Percentiles rank a stretch among this genome's conserved stretches.
Evolutionary conservation across 2,888 invertebrate species (phyloP).

Genomic region (Spodoptera exigua): DNA sequence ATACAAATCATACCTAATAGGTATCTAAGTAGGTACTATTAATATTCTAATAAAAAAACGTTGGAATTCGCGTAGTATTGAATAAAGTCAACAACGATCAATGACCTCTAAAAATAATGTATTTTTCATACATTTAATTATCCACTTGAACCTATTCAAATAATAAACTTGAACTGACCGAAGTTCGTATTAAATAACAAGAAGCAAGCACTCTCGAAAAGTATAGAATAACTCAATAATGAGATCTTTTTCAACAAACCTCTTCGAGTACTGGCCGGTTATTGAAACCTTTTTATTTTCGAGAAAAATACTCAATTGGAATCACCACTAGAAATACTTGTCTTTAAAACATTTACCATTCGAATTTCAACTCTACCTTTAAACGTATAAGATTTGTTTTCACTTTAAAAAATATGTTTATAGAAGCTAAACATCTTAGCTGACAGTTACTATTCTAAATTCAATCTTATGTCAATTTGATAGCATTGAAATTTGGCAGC

Average conservation of each 20-base stretch:
- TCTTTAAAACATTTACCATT: constrained; percentile 55
- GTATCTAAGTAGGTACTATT: too few relatives aligned
- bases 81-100: constrained; percentile 25
- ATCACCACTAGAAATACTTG: constrained; percentile 56
- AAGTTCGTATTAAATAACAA: constrained; percentile 37
- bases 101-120: constrained; percentile 18
- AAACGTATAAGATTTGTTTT: background rate
- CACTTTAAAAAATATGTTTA: constrained; percentile 6
- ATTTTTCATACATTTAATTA: constrained; percentile 41
- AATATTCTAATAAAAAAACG: background rate
- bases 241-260: constrained; percentile 58
- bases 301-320: constrained; percentile 68
- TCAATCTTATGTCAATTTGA: constrained; percentile 24
- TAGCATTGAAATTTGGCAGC: constrained; percentile 24
- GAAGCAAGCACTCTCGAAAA: constrained; percentile 54
- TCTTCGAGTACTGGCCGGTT: constrained; percentile 68
- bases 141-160: constrained; percentile 21
- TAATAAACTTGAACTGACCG: constrained; percentile 35
- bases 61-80: background rate
- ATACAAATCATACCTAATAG: too few relatives aligned
- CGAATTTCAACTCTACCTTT: constrained; percentile 52
- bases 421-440: constrained; percentile 40
- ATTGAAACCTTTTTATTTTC: constrained; percentile 72
- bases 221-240: constrained; percentile 62
- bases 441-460: constrained; percentile 27